Conservation (phyloP, 1,140 invertebrate species). For the Drosophila tani region DNA sequence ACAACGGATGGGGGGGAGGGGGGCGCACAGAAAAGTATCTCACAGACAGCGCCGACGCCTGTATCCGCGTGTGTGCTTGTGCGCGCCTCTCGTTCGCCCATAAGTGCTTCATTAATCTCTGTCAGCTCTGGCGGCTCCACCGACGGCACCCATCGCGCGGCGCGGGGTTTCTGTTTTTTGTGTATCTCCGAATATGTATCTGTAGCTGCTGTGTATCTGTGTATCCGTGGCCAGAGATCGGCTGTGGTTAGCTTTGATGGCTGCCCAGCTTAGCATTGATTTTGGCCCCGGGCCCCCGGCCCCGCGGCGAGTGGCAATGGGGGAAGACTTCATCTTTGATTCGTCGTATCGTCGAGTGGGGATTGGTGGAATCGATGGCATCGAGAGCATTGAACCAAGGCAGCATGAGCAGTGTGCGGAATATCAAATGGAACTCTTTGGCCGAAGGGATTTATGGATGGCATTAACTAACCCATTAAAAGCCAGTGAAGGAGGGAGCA, state of each 20-base stretch:
- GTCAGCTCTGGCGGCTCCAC: slow-evolving; percentile 53
- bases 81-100: slow-evolving; percentile 66
- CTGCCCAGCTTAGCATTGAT: slow-evolving; percentile 54
- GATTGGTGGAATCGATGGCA: slow-evolving; percentile 44
- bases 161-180: neutral
- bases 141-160: neutral
- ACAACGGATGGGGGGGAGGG: neutral
- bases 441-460: neutral
- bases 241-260: slow-evolving; percentile 67
- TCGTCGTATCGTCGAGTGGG: slow-evolving; percentile 25
- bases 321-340: slow-evolving; percentile 58
- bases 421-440: slow-evolving; percentile 7
- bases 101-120: slow-evolving; percentile 83
- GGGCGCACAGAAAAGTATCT: slow-evolving; percentile 18
- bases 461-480: neutral
- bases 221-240: slow-evolving; percentile 35
- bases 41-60: slow-evolving; percentile 19
- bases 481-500: no score
- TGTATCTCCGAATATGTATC: slow-evolving; percentile 10
- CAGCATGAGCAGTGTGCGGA: neutral
- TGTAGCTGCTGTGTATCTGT: slow-evolving; percentile 6
- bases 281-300: no score
- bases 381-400: slow-evolving; percentile 24
- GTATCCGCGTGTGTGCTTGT: slow-evolving; percentile 42
- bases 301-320: neutral